Conservation (phyloP, 2,113 vertebrate species). For the Oenanthe oenanthe region DNA sequence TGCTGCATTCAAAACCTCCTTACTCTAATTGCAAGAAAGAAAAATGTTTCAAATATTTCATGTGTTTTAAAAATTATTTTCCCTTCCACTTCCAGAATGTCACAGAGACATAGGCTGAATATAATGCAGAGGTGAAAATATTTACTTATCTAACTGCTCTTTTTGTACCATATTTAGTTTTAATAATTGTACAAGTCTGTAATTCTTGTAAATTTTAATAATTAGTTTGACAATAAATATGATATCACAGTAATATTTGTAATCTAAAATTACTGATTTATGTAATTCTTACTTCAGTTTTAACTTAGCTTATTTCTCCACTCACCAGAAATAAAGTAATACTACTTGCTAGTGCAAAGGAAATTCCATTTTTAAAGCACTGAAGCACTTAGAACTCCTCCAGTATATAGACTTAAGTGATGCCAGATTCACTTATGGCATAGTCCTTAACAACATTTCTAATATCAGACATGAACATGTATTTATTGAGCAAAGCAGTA, state of each 20-base stretch:
- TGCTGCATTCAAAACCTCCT: not conserved
- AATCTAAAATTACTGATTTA: not conserved
- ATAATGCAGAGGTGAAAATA: not conserved
- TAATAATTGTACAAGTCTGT: not conserved
- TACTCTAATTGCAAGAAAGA: not conserved
- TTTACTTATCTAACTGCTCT: not conserved
- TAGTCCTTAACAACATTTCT: not conserved
- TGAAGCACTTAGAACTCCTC: not conserved
- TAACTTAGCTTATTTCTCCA: not conserved
- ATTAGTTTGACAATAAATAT: not conserved
- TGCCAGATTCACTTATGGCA: not conserved
- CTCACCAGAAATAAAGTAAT: not conserved
- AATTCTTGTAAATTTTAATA: not conserved
- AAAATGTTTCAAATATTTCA: not conserved
- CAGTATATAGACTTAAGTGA: not conserved
- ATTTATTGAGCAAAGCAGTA: not conserved
- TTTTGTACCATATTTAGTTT: not conserved
- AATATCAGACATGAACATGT: not conserved
- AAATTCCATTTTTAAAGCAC: constrained; percentile 1
- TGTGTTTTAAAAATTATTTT: not conserved
- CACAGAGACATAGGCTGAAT: not conserved
- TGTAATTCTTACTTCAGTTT: not conserved
- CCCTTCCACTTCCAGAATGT: not conserved
- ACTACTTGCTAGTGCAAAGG: not conserved
- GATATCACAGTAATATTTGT: not conserved